Conservation (phyloP, 1,140 invertebrate species). For the Kradibia gibbosae region DNA sequence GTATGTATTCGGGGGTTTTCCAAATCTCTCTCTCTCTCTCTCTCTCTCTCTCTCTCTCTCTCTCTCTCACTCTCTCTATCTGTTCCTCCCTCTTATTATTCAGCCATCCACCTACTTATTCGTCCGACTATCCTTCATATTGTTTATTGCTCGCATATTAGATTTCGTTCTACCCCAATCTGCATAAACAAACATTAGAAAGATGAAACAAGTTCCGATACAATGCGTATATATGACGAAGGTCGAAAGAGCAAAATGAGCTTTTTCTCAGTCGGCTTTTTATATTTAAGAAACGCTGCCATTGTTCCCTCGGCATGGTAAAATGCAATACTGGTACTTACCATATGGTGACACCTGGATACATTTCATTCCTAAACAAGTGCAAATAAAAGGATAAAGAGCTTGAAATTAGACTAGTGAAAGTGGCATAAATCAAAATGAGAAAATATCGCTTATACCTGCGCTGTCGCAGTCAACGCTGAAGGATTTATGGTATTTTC, state of each 20-base stretch:
- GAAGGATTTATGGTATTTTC: slow-evolving; percentile 68
- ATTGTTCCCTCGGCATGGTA: background rate
- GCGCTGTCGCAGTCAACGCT: slow-evolving; percentile 52
- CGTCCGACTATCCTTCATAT: too few relatives aligned
- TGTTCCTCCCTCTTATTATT: too few relatives aligned
- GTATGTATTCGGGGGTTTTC: too few relatives aligned
- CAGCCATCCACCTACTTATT: too few relatives aligned
- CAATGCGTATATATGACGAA: too few relatives aligned
- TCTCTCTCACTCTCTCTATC: too few relatives aligned
- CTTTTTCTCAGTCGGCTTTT: background rate
- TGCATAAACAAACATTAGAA: too few relatives aligned
- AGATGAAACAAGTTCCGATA: slow-evolving; percentile 56
- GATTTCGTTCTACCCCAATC: too few relatives aligned
- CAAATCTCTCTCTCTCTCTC: too few relatives aligned
- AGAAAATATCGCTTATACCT: slow-evolving; percentile 63
- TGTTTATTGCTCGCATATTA: too few relatives aligned
- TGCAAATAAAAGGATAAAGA: slow-evolving; percentile 69
- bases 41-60: too few relatives aligned
- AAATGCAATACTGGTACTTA: slow-evolving; percentile 9
- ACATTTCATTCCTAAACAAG: slow-evolving; percentile 67
- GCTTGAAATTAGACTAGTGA: slow-evolving; percentile 66
- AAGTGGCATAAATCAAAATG: slow-evolving; percentile 71
- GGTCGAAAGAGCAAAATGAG: too few relatives aligned
- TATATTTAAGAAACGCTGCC: background rate
- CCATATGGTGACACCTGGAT: slow-evolving; percentile 52